phyloP scores from a whole-genome alignment of 2,797 vertebrate genomes.

The Sternotherus odoratus region DNA sequence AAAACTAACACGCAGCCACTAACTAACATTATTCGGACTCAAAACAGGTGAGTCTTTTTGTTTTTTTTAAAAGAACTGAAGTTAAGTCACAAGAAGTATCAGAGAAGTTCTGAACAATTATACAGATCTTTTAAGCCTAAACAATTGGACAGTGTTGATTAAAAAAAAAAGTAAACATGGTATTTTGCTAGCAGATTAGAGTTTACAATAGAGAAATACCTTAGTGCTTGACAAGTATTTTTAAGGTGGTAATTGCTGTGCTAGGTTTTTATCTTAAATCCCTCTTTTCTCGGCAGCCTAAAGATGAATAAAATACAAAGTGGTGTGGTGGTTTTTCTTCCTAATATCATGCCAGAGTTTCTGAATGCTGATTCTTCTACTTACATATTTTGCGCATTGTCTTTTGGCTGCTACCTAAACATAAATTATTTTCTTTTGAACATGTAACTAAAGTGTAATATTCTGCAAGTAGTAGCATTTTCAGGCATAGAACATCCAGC shows the following conservation, averaged over 20 bases:
- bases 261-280: not conserved
- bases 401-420: not conserved
- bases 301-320: not conserved
- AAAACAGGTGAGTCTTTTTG: no score
- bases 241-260: not conserved
- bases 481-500: not conserved
- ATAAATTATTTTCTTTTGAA: not conserved
- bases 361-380: not conserved
- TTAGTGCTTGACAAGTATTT: not conserved
- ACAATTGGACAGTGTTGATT: not conserved
- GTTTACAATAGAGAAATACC: not conserved
- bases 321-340: not conserved
- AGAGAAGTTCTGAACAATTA: not conserved
- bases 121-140: not conserved
- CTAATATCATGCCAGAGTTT: not conserved
- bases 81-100: not conserved
- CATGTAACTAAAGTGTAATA: not conserved
- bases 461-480: not conserved
- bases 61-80: not conserved
- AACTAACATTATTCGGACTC: not conserved
- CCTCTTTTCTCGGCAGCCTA: not conserved
- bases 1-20: not conserved
- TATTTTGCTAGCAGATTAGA: not conserved
- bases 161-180: not conserved
- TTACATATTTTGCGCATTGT: not conserved